Evolutionary conservation across 2,888 invertebrate genomes (phyloP).

Genomic region (Hyppa rectilinea): DNA sequence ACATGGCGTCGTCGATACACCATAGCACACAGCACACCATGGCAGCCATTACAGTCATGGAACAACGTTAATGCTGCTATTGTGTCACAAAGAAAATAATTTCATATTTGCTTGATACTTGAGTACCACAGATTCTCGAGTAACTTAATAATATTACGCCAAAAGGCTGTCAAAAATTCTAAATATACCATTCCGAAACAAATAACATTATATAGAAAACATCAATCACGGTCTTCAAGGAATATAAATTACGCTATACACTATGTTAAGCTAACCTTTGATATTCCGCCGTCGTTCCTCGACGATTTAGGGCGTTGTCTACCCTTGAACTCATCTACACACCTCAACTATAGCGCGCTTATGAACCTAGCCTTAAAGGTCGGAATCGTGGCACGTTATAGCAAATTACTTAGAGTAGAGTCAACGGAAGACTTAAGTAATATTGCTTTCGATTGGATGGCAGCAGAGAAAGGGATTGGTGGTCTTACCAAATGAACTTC

Average conservation of each 20-base stretch:
- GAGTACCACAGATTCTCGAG: neutral
- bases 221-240: conserved; percentile 34
- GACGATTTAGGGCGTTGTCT: conserved; percentile 62
- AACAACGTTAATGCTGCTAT: conserved; percentile 41
- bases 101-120: conserved; percentile 7
- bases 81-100: conserved; percentile 38
- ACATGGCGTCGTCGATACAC: conserved; percentile 85
- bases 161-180: neutral
- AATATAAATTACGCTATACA: conserved; percentile 33
- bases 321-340: conserved; percentile 67
- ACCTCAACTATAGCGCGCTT: conserved; percentile 55
- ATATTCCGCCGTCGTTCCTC: conserved; percentile 44
- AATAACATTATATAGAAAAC: conserved; percentile 17
- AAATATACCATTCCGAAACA: conserved; percentile 24
- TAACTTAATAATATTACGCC: neutral
- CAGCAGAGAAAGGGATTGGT: conserved; percentile 37
- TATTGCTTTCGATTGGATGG: conserved; percentile 55
- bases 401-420: conserved; percentile 43
- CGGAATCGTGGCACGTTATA: conserved; percentile 43
- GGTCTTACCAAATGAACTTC: conserved; percentile 20
- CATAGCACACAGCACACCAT: conserved; percentile 68
- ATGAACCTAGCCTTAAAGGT: conserved; percentile 57
- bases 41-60: conserved; percentile 76
- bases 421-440: conserved; percentile 46
- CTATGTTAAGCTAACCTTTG: conserved; percentile 55